Base-by-base conservation (phyloP, 2,797 vertebrate species). In the Ammospiza maritima region DNA sequence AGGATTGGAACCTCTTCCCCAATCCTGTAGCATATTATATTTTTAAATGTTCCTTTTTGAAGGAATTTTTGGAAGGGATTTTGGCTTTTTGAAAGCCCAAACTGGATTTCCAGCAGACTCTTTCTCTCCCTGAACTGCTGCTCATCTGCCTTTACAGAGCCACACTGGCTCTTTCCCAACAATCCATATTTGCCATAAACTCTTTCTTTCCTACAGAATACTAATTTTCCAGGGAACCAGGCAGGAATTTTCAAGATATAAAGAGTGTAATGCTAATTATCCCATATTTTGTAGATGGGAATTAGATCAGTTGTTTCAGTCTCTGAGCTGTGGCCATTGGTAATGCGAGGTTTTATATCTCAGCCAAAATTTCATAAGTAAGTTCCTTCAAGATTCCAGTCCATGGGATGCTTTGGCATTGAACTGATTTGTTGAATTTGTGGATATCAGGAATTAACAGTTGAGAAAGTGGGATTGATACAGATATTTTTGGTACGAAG, bases 151-250 rank as follows among this genome's bases (percentile, higher is more conserved):
- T 73, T 76, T 36, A 19, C 7, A 51, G 36, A 78, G 4, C 6
- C 32, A 11, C 1, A 1, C 0, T 36, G 54, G 5, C 11, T 56
- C 29, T 60, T 85, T 36, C 29, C 42, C 20, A 62, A 2, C 1
- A 50, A 12, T 16, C 7, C 44, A 5, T 47, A 47, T 70, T 66
- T 79, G 21, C 26, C 27, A 70, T 6, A 48, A 17, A n/a, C 2
- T 51, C 44, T 8, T n/a, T 32, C 19, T 53, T 70, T 70, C 16
- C 8, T 26, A 2, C 1, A 48, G 17, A 67, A n/a, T 7, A 23
- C 5, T 36, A 16, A 0, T 60, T 58, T 87, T 15, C 36, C 38
- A 36, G 9, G n/a, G 17, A 81, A 10, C 10, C 40, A 47, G 6
- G 7, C 13, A 15, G 9, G 42, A 51, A 14, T 50, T 16, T 20